These are phyloP conservation scores for Seriola dumerili DNA, from an alignment of 2,113 vertebrate genomes.

Conservation along the genomic window DNA sequence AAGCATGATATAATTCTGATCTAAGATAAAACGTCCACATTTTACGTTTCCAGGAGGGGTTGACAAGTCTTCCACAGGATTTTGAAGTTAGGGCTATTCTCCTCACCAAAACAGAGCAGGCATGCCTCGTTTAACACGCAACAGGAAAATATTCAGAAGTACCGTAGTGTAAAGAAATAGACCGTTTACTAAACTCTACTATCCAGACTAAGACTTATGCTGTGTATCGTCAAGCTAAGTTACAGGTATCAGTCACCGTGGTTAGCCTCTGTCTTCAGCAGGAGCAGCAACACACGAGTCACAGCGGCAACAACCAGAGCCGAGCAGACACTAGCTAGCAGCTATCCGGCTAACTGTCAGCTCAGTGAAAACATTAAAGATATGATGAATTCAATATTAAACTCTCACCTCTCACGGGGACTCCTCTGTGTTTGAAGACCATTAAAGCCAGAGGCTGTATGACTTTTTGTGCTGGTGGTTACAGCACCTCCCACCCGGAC, in stretches of 20 bases:
- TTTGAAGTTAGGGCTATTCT: neutral
- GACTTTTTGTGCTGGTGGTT: neutral
- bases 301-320: neutral
- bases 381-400: neutral
- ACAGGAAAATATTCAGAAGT: neutral
- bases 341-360: neutral
- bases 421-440: conserved; percentile 4
- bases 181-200: neutral
- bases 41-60: neutral
- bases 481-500: conserved; percentile 44
- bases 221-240: neutral
- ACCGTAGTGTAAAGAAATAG: neutral
- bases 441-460: conserved; percentile 26
- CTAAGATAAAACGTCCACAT: neutral
- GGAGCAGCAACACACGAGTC: neutral
- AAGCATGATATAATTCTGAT: neutral
- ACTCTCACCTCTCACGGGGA: conserved; percentile 52
- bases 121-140: neutral
- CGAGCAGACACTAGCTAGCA: conserved; percentile 9
- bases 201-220: rapidly evolving
- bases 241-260: neutral
- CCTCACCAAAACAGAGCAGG: neutral
- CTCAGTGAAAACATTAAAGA: neutral
- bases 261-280: neutral
- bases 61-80: neutral